Evolutionary conservation across 2,797 vertebrate species (phyloP).

Genomic region (Premnoplex brunnescens): DNA sequence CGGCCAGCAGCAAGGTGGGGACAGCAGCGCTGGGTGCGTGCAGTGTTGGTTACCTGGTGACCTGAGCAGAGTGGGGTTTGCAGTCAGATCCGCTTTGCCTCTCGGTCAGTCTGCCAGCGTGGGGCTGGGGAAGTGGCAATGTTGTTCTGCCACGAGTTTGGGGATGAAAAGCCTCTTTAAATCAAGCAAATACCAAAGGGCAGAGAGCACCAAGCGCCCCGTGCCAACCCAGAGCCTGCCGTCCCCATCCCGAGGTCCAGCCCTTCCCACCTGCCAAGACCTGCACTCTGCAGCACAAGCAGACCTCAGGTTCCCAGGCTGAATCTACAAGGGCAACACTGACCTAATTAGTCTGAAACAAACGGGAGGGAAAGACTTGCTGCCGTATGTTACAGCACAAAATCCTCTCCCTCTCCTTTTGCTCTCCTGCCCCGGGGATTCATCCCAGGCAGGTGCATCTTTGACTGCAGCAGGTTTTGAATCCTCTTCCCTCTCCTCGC

Average conservation of each 20-base stretch:
- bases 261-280: not conserved
- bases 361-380: not conserved
- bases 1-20: accelerated
- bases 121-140: not conserved
- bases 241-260: not conserved
- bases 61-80: accelerated
- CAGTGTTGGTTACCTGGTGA: not conserved
- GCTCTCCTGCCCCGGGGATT: slow-evolving; percentile 29
- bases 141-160: not conserved
- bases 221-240: accelerated
- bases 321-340: not conserved
- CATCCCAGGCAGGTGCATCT: slow-evolving; percentile 41
- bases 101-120: not conserved
- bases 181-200: not conserved
- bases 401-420: not conserved
- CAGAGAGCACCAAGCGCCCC: not conserved
- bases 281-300: not conserved
- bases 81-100: not conserved
- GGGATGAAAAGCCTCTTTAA: not conserved
- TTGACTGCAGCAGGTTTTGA: slow-evolving; percentile 53
- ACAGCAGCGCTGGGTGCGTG: not conserved
- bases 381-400: not conserved
- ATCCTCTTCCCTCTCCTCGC: slow-evolving; percentile 27
- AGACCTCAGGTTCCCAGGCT: not conserved
- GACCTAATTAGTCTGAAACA: slow-evolving; percentile 59